Percentiles rank a stretch among this genome's conserved stretches.
phyloP scores from a whole-genome alignment of 2,888 invertebrate genomes.

The Hydriomena furcata region DNA sequence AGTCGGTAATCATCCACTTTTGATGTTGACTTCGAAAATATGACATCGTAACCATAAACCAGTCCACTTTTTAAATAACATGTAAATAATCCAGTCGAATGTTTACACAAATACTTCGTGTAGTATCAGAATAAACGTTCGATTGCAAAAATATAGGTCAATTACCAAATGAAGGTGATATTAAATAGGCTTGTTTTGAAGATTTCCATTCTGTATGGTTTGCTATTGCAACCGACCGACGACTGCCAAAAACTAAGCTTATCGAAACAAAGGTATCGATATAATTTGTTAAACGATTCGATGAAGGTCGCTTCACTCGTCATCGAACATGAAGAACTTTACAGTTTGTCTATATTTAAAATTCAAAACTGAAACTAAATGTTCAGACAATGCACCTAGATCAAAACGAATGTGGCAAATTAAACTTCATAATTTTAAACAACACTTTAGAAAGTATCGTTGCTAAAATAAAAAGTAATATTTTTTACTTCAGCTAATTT shows the following conservation, averaged over 20 bases:
- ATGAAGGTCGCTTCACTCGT: background rate
- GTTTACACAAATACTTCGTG: slow-evolving; percentile 28
- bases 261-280: background rate
- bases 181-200: slow-evolving; percentile 1
- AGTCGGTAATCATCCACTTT: no score
- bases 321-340: background rate
- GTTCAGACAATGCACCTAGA: no score
- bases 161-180: slow-evolving; percentile 9
- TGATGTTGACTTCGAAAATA: no score
- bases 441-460: no score
- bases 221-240: no score
- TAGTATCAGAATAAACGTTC: slow-evolving; percentile 9
- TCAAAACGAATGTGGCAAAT: no score
- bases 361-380: no score
- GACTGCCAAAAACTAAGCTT: background rate
- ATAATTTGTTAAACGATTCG: background rate
- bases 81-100: slow-evolving; percentile 25
- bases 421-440: no score
- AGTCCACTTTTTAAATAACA: slow-evolving; percentile 34
- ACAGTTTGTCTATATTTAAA: no score
- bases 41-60: slow-evolving; percentile 31
- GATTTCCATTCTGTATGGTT: no score
- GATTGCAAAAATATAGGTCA: slow-evolving; percentile 9
- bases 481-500: no score
- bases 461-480: no score